Base-by-base conservation (phyloP, 2,888 invertebrate species). In the Melanostoma mellinum region DNA sequence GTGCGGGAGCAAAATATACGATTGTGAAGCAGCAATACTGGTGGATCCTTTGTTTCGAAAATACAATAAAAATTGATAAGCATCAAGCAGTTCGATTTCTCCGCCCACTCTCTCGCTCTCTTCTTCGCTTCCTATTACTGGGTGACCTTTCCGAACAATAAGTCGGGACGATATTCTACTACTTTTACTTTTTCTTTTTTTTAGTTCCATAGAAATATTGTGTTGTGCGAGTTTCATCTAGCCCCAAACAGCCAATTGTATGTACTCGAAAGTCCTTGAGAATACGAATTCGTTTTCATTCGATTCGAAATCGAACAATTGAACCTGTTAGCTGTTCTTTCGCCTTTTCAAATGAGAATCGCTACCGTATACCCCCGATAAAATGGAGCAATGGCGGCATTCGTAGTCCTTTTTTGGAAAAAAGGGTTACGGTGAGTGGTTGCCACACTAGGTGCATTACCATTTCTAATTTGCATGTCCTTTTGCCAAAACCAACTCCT, bases 211-310 rank as follows among this genome's bases (percentile, higher is more conserved):
- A 20, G 20, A 20, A 20, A 20, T 20, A 20, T 20, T 20, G 30
- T 58, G 10, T 50, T 20, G 10, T 56, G 40, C 42, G 9, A 38
- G 50, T 38, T 33, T 55, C 53, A 40, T 40, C 38, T 36, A 56
- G 50, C 5, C 38, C 10, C 55, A 52, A 33, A 50, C 10, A 55
- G 20, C 40, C 56, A 52, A 30, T 33, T 35, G 2, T 32, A 32
- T 40, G 30, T 48, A 36, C 44, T 32, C n/a, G 6, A 53, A 71
- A 67, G 76, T 72, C 67, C 81, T 76, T 82, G 82, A 65, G 69
- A 71, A 65, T 74, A 78, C 74, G 82, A 82, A 82, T 82, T 82
- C 82, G 73, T 65, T 82, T 82, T 78, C 78, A 82, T 74, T 78
- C 63, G 72, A 61, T 68, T 73, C 63, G 68, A 82, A 82, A 73